A percentile compares a stretch with the other conserved stretches of the same genome.
phyloP scores from a whole-genome alignment of 2,888 invertebrate genomes.

The Nymphalis urticae region DNA sequence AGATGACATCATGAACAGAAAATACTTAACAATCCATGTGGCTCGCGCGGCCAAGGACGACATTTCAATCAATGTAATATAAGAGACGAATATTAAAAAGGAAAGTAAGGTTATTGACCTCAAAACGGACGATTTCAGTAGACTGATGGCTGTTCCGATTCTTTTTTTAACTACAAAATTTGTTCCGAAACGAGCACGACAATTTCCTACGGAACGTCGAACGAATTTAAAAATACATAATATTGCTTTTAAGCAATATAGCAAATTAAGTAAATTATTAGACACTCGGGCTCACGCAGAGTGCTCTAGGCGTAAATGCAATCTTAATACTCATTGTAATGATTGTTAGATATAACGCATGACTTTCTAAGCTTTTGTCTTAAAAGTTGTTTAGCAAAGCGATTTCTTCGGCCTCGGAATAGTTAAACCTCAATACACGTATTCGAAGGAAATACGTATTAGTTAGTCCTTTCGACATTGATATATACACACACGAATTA shows the following conservation, averaged over 20 bases:
- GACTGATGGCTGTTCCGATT: constrained; percentile 59
- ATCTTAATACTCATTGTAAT: constrained; percentile 60
- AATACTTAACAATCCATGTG: constrained; percentile 50
- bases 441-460: background rate
- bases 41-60: constrained; percentile 62
- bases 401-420: constrained; percentile 37
- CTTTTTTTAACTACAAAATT: constrained; percentile 66
- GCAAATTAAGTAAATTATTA: constrained; percentile 50
- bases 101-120: constrained; percentile 73
- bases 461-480: background rate
- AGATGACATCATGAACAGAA: constrained; percentile 70
- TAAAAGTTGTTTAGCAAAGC: constrained; percentile 40
- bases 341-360: constrained; percentile 43
- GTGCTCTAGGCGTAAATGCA: constrained; percentile 37
- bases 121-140: constrained; percentile 56
- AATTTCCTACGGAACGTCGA: constrained; percentile 49
- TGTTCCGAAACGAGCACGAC: constrained; percentile 52
- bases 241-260: constrained; percentile 34
- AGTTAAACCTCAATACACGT: constrained; percentile 8
- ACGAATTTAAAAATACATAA: constrained; percentile 36
- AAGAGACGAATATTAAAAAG: constrained; percentile 66
- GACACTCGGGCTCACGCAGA: constrained; percentile 49
- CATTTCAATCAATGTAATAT: constrained; percentile 60
- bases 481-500: background rate
- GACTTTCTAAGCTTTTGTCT: constrained; percentile 59